A percentile compares a stretch with the other conserved stretches of the same genome.
phyloP scores from a whole-genome alignment of 2,888 invertebrate genomes.

The Drosophila falleni region DNA sequence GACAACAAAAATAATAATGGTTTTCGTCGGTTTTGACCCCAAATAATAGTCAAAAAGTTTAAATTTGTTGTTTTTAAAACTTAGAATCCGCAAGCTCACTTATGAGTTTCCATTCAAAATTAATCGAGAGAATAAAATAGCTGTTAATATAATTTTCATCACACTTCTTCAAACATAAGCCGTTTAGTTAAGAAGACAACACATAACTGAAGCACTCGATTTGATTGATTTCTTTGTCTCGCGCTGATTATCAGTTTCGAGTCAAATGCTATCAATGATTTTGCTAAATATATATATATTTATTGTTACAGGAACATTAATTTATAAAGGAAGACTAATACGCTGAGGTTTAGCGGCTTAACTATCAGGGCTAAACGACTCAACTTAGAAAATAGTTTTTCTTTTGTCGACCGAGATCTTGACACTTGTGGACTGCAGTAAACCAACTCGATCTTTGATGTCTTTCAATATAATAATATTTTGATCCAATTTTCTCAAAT shows the following conservation, averaged over 20 bases:
- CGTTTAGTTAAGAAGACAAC: not conserved
- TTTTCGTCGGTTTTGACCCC: too few species aligned
- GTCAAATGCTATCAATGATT: conserved; percentile 5
- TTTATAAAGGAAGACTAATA: too few species aligned
- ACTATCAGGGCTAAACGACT: too few species aligned
- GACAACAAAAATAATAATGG: too few species aligned
- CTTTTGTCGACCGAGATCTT: conserved; percentile 2
- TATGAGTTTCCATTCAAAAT: not conserved
- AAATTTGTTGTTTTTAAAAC: too few species aligned
- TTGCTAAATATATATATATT: too few species aligned
- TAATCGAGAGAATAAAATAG: not conserved
- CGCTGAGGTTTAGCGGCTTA: too few species aligned
- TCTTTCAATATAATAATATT: conserved; percentile 8
- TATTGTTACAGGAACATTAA: too few species aligned
- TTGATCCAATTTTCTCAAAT: conserved; percentile 12
- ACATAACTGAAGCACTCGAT: not conserved
- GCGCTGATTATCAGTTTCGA: not conserved
- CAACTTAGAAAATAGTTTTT: too few species aligned
- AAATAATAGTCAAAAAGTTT: too few species aligned
- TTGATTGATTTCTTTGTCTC: not conserved
- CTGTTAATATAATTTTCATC: conserved; percentile 1
- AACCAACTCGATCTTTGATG: conserved; percentile 1
- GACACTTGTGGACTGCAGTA: conserved; percentile 3
- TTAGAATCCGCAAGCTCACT: not conserved
- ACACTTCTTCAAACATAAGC: not conserved